Conservation (phyloP, 1,140 invertebrate species). For the Drosophila guanche region DNA sequence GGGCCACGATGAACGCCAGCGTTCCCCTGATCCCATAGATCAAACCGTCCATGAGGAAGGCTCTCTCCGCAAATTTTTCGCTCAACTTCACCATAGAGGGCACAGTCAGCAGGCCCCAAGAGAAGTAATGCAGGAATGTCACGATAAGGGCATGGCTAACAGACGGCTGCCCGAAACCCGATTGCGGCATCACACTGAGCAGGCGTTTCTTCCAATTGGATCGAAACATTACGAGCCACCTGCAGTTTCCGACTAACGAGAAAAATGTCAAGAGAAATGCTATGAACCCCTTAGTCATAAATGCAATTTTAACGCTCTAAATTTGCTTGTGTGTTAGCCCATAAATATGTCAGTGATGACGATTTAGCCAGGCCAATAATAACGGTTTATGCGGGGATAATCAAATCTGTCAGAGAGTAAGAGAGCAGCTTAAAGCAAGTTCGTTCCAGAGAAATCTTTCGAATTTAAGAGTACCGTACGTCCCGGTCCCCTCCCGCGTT, state of each 20-base stretch:
- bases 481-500: no score
- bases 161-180: conserved; percentile 95
- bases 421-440: no score
- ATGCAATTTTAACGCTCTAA: conserved; percentile 20
- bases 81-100: conserved; percentile 98
- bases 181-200: conserved; percentile 66
- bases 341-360: conserved; percentile 2
- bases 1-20: conserved; percentile 97
- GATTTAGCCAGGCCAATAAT: not conserved
- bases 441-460: no score
- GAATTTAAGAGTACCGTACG: no score
- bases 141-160: conserved; percentile 99
- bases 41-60: conserved; percentile 99
- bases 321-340: not conserved
- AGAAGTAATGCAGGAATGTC: conserved; percentile 99
- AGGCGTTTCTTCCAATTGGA: not conserved
- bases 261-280: not conserved
- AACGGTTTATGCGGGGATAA: no score
- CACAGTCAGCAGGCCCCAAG: conserved; percentile 99
- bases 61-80: conserved; percentile 98
- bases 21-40: conserved; percentile 99
- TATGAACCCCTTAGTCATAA: not conserved
- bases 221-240: not conserved
- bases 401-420: no score
- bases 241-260: not conserved